Evolutionary conservation across 2,888 invertebrate genomes (phyloP), one percentile per base, ranked within the genome.

Genomic region (Heliconius ismenius): DNA sequence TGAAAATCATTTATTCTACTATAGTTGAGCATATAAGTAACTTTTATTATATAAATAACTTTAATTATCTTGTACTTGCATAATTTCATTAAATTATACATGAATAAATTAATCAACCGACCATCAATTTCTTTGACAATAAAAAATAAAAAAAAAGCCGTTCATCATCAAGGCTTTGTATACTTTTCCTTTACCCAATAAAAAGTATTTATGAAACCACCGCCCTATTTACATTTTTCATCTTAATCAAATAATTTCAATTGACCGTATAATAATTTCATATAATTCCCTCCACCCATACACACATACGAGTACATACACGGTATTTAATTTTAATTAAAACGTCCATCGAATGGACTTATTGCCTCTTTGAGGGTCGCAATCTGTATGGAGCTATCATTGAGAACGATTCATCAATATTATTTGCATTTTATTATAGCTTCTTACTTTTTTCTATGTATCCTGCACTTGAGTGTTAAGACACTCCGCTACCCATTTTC

Each of bases 311-410:
- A n/a, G 10, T 49, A 54, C n/a, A 54, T 18, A 58, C 58, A 58
- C 70, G 32, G n/a, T 28, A 60, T 58, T 32, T 64, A 60, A 68
- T 78, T 74, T 73, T 74, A 76, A 78, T 78, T 69, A 74, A 78
- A 76, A 63, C 60, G 11, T 49, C 60, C 11, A 26, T 62, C 67
- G 60, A 54, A 76, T 43, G 58, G 72, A 36, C 54, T 43, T 63
- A 73, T 32, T 68, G 73, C 13, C 67, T 58, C 75, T 79, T 79
- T 77, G 74, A 26, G 65, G 54, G 62, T 67, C 39, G 74, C 65
- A 75, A 77, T 75, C 73, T 75, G 43, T 39, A 28, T 39, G 18
- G 67, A 67, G 67, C 26, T 15, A 65, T 58, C 67, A 74, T 39
- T 67, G 70, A 54, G 28, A 73, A n/a, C 36, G 60, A 73, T 73